Percentiles rank a stretch among this genome's conserved stretches.
Conservation (phyloP, 2,888 invertebrate species). For the Troglohyphantes excavatus region DNA sequence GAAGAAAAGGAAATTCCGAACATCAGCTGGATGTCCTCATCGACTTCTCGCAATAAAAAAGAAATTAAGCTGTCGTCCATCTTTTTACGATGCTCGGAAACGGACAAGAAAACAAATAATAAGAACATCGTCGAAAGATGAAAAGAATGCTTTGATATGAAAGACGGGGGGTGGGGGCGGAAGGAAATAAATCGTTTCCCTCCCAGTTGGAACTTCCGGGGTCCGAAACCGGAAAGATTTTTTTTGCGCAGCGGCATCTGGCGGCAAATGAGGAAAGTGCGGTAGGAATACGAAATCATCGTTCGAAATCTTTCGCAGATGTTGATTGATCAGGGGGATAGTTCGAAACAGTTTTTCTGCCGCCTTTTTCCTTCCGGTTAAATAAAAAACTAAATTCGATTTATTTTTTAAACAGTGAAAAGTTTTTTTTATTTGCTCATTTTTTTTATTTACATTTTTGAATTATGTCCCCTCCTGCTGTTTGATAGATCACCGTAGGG, state of each 20-base stretch:
- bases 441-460: slow-evolving; percentile 18
- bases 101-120: slow-evolving; percentile 43
- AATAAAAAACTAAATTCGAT: slow-evolving; percentile 33
- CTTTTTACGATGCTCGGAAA: slow-evolving; percentile 61
- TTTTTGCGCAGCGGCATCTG: slow-evolving; percentile 10
- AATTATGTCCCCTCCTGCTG: background rate
- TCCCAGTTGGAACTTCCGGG: slow-evolving; percentile 51
- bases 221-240: slow-evolving; percentile 70
- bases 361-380: slow-evolving; percentile 56
- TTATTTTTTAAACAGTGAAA: slow-evolving; percentile 16
- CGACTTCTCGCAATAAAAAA: slow-evolving; percentile 54
- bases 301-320: slow-evolving; percentile 12
- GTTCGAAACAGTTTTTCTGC: background rate
- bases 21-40: background rate
- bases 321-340: slow-evolving; percentile 17
- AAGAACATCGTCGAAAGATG: background rate
- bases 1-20: slow-evolving; percentile 1
- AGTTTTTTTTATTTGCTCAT: background rate
- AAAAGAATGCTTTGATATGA: background rate
- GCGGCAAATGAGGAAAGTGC: slow-evolving; percentile 15
- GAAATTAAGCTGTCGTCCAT: slow-evolving; percentile 55
- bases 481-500: slow-evolving; percentile 12
- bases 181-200: slow-evolving; percentile 36
- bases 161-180: background rate
- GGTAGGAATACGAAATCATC: slow-evolving; percentile 1